Evolutionary conservation across 2,113 vertebrate genomes (phyloP).

Genomic region (Salvator merianae): DNA sequence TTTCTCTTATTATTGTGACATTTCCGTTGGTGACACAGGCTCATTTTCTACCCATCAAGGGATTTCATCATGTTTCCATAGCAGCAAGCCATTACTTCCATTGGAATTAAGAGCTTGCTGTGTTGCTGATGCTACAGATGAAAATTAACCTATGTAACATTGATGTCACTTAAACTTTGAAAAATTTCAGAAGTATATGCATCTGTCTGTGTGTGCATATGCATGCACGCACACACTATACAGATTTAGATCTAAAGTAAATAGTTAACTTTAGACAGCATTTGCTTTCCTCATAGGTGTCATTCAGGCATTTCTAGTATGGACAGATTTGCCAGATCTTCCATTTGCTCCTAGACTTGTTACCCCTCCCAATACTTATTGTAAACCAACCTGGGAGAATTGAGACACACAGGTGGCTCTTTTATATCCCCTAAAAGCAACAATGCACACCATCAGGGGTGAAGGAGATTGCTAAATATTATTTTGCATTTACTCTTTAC

Average conservation of each 20-base stretch:
- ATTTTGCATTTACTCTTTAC: too few species aligned
- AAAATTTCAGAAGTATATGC: slow-evolving; percentile 23
- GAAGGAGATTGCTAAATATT: too few species aligned
- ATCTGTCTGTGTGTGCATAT: background rate
- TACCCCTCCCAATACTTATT: too few species aligned
- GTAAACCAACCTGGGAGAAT: too few species aligned
- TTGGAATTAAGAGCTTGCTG: background rate
- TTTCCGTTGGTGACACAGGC: slow-evolving; percentile 32
- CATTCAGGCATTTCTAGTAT: too few species aligned
- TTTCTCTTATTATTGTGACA: slow-evolving; percentile 38
- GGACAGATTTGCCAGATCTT: too few species aligned
- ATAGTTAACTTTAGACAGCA: background rate
- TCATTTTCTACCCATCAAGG: slow-evolving; percentile 36
- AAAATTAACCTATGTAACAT: background rate
- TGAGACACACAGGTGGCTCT: too few species aligned
- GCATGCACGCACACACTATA: background rate
- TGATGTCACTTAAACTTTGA: slow-evolving; percentile 9
- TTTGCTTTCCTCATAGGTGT: background rate
- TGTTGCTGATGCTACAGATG: background rate
- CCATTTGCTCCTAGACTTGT: too few species aligned
- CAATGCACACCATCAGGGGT: too few species aligned
- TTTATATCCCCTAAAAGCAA: too few species aligned
- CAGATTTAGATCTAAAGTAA: background rate
- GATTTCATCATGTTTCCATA: slow-evolving; percentile 39
- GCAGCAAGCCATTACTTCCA: slow-evolving; percentile 32